Evolutionary conservation across 2,888 invertebrate species (phyloP).

Genomic region (Diplazon laetatorius): DNA sequence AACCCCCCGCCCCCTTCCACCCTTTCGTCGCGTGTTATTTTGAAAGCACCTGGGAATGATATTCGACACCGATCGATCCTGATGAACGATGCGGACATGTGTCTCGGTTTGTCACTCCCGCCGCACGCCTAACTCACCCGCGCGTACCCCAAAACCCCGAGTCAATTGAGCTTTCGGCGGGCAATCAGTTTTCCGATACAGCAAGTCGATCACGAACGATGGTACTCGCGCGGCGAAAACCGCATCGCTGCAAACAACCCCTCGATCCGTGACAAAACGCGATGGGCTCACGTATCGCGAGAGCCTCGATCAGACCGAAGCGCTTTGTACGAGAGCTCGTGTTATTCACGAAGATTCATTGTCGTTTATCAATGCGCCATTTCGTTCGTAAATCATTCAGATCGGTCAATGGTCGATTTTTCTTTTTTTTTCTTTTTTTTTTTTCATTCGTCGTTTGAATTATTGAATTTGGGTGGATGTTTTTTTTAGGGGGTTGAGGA

Average conservation of each 20-base stretch:
- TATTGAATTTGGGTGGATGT: too few relatives aligned
- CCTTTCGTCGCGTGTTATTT: conserved; percentile 3
- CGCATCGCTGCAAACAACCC: conserved; percentile 56
- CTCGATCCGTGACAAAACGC: conserved; percentile 23
- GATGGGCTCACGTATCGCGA: conserved; percentile 20
- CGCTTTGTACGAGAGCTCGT: conserved; percentile 31
- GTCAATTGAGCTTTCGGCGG: conserved; percentile 49
- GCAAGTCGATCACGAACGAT: conserved; percentile 35
- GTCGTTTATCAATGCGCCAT: too few relatives aligned
- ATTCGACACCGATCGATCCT: conserved; percentile 31
- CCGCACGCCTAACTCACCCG: neutral
- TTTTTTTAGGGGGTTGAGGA: too few relatives aligned
- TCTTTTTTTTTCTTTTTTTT: too few relatives aligned
- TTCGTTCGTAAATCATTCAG: too few relatives aligned
- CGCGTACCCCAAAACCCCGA: conserved; percentile 30
- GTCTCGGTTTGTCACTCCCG: conserved; percentile 23
- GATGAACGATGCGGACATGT: conserved; percentile 25
- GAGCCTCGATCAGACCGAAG: conserved; percentile 23
- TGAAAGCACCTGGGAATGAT: conserved; percentile 16
- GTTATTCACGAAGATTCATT: conserved; percentile 51
- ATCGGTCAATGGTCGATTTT: too few relatives aligned
- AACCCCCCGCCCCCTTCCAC: too few relatives aligned
- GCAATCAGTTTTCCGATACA: conserved; percentile 58
- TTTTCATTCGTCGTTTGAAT: too few relatives aligned
- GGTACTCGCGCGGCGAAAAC: conserved; percentile 55